A percentile compares a stretch with the other conserved stretches of the same genome.
Conservation (phyloP, 2,888 invertebrate species). For the Dolomedes plantarius region DNA sequence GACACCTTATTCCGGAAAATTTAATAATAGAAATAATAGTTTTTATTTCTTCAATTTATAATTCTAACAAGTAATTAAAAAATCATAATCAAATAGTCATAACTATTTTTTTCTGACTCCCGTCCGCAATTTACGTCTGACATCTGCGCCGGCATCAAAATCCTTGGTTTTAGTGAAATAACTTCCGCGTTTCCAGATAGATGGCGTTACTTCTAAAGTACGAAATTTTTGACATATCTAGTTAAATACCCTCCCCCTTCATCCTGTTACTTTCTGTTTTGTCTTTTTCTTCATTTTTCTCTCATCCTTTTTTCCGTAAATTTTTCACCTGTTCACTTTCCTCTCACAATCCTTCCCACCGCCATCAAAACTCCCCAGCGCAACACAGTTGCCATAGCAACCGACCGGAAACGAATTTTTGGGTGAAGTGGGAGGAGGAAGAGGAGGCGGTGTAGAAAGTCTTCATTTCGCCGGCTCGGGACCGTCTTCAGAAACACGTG, state of each 20-base stretch:
- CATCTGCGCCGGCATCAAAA: no score
- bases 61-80: no score
- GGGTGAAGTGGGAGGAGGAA: neutral
- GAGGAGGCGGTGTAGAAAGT: neutral
- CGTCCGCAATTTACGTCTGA: no score
- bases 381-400: neutral
- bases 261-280: neutral
- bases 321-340: neutral
- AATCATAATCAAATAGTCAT: no score
- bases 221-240: neutral
- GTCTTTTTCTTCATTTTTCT: neutral
- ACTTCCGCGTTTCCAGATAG: neutral
- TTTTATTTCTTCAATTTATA: no score
- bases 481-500: neutral
- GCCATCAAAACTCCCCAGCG: neutral
- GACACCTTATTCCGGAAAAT: no score
- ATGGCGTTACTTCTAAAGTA: neutral
- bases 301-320: neutral
- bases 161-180: no score
- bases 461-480: neutral
- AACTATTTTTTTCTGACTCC: no score
- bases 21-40: no score
- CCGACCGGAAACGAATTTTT: neutral
- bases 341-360: conserved; percentile 1
- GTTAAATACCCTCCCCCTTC: neutral